phyloP scores from a whole-genome alignment of 2,797 vertebrate genomes.

The Hipposideros larvatus region DNA sequence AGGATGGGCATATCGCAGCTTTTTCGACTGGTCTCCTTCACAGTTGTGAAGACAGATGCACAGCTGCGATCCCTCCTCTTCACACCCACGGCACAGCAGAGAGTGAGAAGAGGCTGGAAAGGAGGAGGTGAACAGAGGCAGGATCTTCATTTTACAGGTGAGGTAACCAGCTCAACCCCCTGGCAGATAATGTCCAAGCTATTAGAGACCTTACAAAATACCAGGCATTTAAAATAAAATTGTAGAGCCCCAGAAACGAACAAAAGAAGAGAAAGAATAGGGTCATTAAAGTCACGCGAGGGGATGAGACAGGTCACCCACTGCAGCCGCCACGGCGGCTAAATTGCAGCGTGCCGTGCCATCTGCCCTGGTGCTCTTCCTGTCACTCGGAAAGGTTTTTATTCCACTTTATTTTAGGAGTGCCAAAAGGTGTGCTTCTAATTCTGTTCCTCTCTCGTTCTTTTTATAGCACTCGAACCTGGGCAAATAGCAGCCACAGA shows the following conservation, averaged over 20 bases:
- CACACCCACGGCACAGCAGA: accelerated
- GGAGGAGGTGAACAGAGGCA: neutral
- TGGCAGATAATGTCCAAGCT: neutral
- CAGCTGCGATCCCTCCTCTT: neutral
- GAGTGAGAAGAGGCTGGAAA: neutral
- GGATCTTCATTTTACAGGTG: neutral
- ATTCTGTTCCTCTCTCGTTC: conserved; percentile 36
- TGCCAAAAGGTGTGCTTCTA: conserved; percentile 68
- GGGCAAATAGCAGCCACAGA: neutral
- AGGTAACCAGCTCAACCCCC: neutral
- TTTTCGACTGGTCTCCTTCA: neutral
- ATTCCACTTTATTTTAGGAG: conserved; percentile 55
- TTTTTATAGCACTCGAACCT: conserved; percentile 62
- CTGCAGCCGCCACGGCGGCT: neutral
- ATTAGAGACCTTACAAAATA: neutral
- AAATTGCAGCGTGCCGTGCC: neutral
- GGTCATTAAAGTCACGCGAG: neutral
- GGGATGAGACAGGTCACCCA: neutral
- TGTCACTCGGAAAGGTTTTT: neutral
- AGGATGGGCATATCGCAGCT: neutral
- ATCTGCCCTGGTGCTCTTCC: neutral
- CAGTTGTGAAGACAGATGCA: neutral
- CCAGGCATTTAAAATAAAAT: neutral
- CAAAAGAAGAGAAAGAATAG: conserved; percentile 43
- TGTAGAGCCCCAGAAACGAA: neutral